Conservation (phyloP, 1,140 invertebrate genomes). For the Meloidogyne chitwoodi region DNA sequence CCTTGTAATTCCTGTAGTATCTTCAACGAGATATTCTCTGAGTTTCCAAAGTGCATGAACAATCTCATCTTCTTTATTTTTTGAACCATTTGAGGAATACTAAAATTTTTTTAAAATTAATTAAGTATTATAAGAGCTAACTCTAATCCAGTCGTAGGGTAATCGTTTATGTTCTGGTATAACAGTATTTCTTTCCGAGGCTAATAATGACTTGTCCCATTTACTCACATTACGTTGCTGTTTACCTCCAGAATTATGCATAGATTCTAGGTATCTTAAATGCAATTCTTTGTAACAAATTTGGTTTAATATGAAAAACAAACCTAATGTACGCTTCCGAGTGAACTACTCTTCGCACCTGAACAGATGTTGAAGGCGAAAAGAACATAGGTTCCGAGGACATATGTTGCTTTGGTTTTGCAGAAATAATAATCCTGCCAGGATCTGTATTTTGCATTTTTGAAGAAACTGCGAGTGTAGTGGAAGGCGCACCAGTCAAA, state of each 20-base stretch:
- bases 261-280: conserved; percentile 16
- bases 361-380: conserved; percentile 3
- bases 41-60: conserved; percentile 9
- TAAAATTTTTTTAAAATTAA: not conserved
- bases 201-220: conserved; percentile 14
- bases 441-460: not conserved
- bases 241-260: not conserved
- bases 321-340: conserved; percentile 17
- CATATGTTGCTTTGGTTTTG: not conserved
- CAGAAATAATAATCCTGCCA: not conserved
- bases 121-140: not conserved
- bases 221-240: conserved; percentile 5
- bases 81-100: not conserved
- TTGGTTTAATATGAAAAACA: not conserved
- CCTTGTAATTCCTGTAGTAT: not conserved
- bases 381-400: conserved; percentile 9
- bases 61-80: not conserved
- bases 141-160: conserved; percentile 11
- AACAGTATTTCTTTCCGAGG: not conserved
- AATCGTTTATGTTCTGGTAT: not conserved
- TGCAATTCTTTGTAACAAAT: too few relatives aligned
- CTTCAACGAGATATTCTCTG: conserved; percentile 9
- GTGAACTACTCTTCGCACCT: conserved; percentile 5
- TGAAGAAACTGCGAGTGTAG: not conserved
- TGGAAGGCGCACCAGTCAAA: not conserved